Percentiles rank a stretch among this genome's conserved stretches.
Evolutionary conservation across 2,797 vertebrate genomes (phyloP).

Genomic region (Leucoraja ocellata): DNA sequence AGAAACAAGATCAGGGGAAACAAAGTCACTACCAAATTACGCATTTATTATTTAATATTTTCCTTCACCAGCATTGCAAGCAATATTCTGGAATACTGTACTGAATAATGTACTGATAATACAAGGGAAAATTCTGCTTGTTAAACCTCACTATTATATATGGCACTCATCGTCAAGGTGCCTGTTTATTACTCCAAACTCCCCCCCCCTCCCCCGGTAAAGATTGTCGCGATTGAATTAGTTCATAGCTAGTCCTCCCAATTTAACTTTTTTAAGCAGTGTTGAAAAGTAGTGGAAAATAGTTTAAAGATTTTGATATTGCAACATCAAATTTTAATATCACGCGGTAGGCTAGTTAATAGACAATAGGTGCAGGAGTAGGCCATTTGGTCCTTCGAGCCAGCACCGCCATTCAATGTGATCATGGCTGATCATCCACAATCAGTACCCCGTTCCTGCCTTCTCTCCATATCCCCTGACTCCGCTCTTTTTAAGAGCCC

Average conservation of each 20-base stretch:
- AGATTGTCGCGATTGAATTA: not conserved
- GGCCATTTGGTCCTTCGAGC: too few species aligned
- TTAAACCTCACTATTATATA: not conserved
- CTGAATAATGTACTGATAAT: too few species aligned
- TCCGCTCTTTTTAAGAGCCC: too few species aligned
- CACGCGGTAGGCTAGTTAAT: too few species aligned
- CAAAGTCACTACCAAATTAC: not conserved
- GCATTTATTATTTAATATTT: too few species aligned
- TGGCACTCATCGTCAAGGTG: not conserved
- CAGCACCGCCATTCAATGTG: too few species aligned
- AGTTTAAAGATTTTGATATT: not conserved
- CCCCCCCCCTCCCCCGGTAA: not conserved
- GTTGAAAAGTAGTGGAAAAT: not conserved
- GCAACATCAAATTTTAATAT: not conserved
- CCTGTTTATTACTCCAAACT: not conserved
- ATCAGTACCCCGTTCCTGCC: too few species aligned
- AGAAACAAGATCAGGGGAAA: not conserved
- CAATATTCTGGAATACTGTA: not conserved
- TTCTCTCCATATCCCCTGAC: too few species aligned
- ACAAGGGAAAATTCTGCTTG: not conserved
- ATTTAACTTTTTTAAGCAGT: not conserved
- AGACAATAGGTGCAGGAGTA: too few species aligned
- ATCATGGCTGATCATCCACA: too few species aligned
- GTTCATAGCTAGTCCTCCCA: not conserved
- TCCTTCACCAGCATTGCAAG: not conserved